Conservation (phyloP, 2,888 invertebrate genomes). For the Rotaria sp. region DNA sequence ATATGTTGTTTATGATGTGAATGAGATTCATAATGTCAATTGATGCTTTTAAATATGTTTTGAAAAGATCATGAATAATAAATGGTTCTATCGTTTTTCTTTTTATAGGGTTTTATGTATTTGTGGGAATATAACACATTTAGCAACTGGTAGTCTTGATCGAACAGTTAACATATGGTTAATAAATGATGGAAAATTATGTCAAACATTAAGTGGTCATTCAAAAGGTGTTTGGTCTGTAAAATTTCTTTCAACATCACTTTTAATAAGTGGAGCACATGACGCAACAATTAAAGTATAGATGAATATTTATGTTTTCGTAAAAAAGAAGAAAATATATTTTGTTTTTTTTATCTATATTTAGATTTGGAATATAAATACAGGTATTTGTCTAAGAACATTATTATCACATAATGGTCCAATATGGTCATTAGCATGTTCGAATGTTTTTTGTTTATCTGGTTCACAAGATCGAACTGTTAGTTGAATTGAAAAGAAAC, state of each 20-base stretch:
- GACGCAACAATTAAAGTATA: slow-evolving; percentile 49
- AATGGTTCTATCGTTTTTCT: not conserved
- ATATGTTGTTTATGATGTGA: not conserved
- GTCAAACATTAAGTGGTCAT: slow-evolving; percentile 48
- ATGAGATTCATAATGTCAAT: not conserved
- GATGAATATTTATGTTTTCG: not conserved
- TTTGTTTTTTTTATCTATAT: not conserved
- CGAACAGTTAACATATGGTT: slow-evolving; percentile 50
- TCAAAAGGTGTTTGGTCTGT: slow-evolving; percentile 50
- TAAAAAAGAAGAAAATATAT: too few species aligned
- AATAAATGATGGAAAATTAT: slow-evolving; percentile 45
- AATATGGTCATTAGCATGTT: slow-evolving; percentile 48
- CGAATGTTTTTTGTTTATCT: slow-evolving; percentile 46
- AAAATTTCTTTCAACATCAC: slow-evolving; percentile 48
- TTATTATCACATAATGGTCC: slow-evolving; percentile 49
- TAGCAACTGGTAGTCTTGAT: slow-evolving; percentile 51
- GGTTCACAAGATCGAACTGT: slow-evolving; percentile 52
- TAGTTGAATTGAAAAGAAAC: slow-evolving; percentile 39
- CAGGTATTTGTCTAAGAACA: slow-evolving; percentile 46
- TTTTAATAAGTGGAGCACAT: slow-evolving; percentile 50
- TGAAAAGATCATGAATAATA: not conserved
- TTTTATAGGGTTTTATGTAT: slow-evolving; percentile 47
- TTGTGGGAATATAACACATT: slow-evolving; percentile 45
- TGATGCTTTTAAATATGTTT: not conserved
- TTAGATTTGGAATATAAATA: slow-evolving; percentile 50